Evolutionary conservation across 2,888 invertebrate genomes (phyloP).

Genomic region (Microplitis deprimator): DNA sequence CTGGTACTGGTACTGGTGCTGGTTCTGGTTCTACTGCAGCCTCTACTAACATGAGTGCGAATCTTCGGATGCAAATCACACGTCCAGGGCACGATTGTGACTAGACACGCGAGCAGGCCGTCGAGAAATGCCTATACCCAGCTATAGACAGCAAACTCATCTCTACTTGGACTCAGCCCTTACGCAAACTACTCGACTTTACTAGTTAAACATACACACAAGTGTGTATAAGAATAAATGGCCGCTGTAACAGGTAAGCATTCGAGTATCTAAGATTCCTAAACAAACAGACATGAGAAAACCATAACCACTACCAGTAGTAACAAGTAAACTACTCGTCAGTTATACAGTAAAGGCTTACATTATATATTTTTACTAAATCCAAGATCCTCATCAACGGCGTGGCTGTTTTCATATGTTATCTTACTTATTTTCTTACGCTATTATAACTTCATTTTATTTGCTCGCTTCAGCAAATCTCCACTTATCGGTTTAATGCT

Average conservation of each 20-base stretch:
- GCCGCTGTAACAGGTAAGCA: slow-evolving; percentile 36
- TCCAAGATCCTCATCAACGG: not conserved
- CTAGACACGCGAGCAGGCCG: slow-evolving; percentile 38
- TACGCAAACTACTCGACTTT: slow-evolving; percentile 34
- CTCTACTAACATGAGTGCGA: slow-evolving; percentile 28
- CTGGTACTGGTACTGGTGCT: not conserved
- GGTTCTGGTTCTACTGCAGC: not conserved
- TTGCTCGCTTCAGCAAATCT: not conserved
- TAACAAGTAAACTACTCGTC: not conserved
- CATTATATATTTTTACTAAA: not conserved
- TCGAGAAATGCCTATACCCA: not conserved
- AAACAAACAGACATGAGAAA: slow-evolving; percentile 13
- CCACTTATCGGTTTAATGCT: not conserved
- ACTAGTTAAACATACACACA: slow-evolving; percentile 14
- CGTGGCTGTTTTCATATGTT: not conserved
- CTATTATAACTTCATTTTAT: not conserved
- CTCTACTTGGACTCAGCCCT: slow-evolving; percentile 29
- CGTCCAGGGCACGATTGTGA: slow-evolving; percentile 36
- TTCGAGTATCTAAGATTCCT: slow-evolving; percentile 19
- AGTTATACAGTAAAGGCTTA: not conserved
- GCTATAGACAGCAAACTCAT: not conserved
- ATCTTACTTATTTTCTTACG: not conserved
- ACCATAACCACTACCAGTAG: not conserved
- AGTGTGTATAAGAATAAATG: slow-evolving; percentile 21
- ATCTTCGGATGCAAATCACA: slow-evolving; percentile 41